phyloP scores from a whole-genome alignment of 2,113 vertebrate genomes.

The Ciconia boyciana region DNA sequence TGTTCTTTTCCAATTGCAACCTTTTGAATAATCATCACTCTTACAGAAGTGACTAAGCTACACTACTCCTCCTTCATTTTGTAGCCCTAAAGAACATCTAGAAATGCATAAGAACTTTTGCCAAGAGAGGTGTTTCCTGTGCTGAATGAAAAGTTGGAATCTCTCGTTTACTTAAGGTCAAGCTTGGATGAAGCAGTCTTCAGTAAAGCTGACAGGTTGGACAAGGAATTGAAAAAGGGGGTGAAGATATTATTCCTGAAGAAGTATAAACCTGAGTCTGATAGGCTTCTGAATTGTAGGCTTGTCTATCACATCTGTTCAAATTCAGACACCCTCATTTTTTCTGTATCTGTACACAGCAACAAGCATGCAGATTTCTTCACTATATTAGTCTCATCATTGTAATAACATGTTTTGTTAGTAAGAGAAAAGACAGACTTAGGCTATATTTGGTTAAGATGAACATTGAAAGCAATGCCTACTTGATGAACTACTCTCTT shows the following conservation, averaged over 20 bases:
- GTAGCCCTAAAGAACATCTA: neutral
- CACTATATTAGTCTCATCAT: neutral
- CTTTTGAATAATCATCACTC: neutral
- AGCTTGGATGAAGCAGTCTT: neutral
- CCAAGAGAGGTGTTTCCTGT: neutral
- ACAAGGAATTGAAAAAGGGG: neutral
- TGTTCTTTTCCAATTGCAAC: neutral
- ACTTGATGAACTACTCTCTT: neutral
- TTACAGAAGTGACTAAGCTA: neutral
- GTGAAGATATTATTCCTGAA: neutral
- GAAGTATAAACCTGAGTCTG: neutral
- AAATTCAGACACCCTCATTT: neutral
- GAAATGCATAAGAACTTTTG: neutral
- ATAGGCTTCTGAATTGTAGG: neutral
- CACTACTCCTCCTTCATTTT: neutral
- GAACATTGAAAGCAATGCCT: neutral
- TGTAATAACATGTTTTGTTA: neutral
- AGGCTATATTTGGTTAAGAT: neutral
- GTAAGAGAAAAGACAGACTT: neutral
- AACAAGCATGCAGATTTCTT: neutral
- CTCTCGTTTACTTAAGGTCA: neutral
- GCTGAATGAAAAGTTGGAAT: neutral
- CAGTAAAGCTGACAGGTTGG: neutral
- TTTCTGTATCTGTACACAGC: neutral
- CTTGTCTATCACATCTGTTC: neutral